Evolutionary conservation across 2,113 vertebrate genomes (phyloP), one percentile per base, ranked within the genome.

Genomic region (Oreochromis spilurus): DNA sequence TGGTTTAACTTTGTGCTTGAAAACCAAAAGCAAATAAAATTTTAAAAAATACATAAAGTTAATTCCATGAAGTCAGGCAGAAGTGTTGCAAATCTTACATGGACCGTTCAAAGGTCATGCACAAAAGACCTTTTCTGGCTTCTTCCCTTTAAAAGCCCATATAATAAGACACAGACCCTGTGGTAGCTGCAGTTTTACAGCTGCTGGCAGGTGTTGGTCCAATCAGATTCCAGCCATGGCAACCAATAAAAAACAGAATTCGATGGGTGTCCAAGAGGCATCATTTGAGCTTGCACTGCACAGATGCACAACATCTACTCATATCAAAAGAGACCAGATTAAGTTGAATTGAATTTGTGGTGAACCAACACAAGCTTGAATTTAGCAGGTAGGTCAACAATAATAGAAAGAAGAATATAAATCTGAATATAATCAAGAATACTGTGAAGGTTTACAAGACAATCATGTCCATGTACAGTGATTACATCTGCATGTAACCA

Each of bases 121-220:
- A 50, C 24, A 19, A 77, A 50, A 77, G 6, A 19, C 26, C 31
- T 29, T 31, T 50, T 77, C 29, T 50, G 26, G 70, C 43, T 50
- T 50, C 70, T 77, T 31, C 70, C 43, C 70, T 77, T 77, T 77
- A 50, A 77, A 77, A 50, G 5, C 45, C 45, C 45, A n/a, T 50
- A 31, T 77, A 50, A 77, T 50, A 50, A 31, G 70, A 50, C 45
- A 77, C 70, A 77, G 45, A 50, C 10, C 70, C 70, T 31, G 24
- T 77, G 70, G 70, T 77, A 50, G 24, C 16, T 77, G 43, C 19
- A 16, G 70, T 77, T 77, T 77, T 77, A 77, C 70, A 77, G 70
- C 81, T 77, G 65, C 21, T 89, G 87, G 84, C 91, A 88, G 84
- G 84, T 82, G 60, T 62, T 57, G 85, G 70, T n/a, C 55, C 58